Percentiles rank a stretch among this genome's conserved stretches.
Evolutionary conservation across 2,888 invertebrate genomes (phyloP).

Genomic region (Eristalis tenax): DNA sequence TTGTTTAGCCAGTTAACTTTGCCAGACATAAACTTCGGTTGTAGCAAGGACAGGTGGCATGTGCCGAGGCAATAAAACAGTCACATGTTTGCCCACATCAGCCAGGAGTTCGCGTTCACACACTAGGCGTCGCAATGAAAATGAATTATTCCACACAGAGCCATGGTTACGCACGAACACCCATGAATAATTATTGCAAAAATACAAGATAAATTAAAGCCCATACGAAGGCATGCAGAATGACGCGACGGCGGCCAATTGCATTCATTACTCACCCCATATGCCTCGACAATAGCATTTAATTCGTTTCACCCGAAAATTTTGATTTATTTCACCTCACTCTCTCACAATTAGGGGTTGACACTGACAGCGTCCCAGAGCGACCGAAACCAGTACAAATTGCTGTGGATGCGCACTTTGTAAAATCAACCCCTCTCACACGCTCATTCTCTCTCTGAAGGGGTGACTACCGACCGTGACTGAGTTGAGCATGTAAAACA

Average conservation of each 20-base stretch:
- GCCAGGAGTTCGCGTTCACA: not conserved
- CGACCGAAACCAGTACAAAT: constrained; percentile 61
- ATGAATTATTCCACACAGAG: constrained; percentile 22
- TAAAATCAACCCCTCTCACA: constrained; percentile 50
- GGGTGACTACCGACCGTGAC: constrained; percentile 55
- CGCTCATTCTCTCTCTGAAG: constrained; percentile 14
- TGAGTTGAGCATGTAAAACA: constrained; percentile 51
- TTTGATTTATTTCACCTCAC: constrained; percentile 66
- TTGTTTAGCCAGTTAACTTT: not conserved
- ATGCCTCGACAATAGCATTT: constrained; percentile 44
- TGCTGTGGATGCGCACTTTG: constrained; percentile 46
- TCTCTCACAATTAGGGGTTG: constrained; percentile 46
- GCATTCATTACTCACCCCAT: constrained; percentile 32
- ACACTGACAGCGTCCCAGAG: constrained; percentile 31
- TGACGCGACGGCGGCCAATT: not conserved
- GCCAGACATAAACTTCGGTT: not conserved
- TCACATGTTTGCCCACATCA: not conserved
- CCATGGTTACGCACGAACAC: constrained; percentile 38
- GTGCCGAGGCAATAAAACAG: not conserved
- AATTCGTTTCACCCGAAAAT: constrained; percentile 64
- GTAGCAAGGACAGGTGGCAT: not conserved
- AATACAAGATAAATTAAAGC: constrained; percentile 24
- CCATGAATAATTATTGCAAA: constrained; percentile 47
- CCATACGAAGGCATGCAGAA: not conserved
- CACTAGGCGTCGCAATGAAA: constrained; percentile 10